Evolutionary conservation across 2,113 vertebrate species (phyloP), one percentile per base, ranked within the genome.

Genomic region (Columba janthina): DNA sequence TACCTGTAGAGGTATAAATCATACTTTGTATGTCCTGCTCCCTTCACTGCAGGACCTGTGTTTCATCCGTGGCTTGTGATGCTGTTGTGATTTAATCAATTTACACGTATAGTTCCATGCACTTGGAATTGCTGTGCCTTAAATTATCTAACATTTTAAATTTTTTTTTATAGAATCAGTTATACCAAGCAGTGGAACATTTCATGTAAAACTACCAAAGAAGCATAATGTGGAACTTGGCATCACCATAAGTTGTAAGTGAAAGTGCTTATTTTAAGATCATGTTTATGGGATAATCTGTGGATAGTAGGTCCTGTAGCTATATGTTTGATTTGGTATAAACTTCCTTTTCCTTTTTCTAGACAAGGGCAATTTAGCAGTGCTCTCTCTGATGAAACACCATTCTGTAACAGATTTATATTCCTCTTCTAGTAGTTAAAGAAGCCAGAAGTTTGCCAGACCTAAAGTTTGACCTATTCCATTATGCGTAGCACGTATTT

Each of bases 201-300:
- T 99, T 97, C 99, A 99, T 29, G 99, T 99, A 75, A 99, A 99
- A 96, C 98, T 99, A 83, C 99, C 99, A 58, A 99, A 99, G 98
- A 99, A 99, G 91, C 98, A 99, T 50, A 99, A 98, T 10, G 99
- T 99, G 97, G 99, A 99, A 96, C 98, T 99, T 92, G 99, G 99
- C 91, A 99, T 99, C 98, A 99, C 99, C 85, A 99, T 99, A 97
- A 99, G 99, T 96, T 99, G 99, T 99, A 96, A 98, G 99, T 99
- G 85, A 64, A 97, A 95, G 16, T 85, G 42, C 17, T 91, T 95
- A n/a, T 32, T 94, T 95, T 92, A 50, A 80, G 65, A 79, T 31
- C 12, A 14, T 0, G 0, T 81, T 80, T 70, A 46, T 56, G 36
- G 57, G 40, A 29, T 87, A 54, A 87, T 69, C 9, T 69, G 22